Conservation (phyloP, 2,113 vertebrate species). For the Edolisoma coerulescens region DNA sequence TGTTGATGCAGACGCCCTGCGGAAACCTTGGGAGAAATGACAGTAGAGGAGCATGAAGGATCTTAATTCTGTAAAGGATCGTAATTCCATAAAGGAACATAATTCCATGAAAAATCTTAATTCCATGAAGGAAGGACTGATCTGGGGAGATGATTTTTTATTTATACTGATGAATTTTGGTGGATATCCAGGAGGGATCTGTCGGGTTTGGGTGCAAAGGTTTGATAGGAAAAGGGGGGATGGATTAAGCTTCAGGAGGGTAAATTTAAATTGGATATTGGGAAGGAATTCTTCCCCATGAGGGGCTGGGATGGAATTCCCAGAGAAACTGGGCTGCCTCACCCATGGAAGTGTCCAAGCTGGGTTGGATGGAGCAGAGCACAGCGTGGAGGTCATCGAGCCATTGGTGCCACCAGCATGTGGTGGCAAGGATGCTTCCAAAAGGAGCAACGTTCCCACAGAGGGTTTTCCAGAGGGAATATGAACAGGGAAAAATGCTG, state of each 20-base stretch:
- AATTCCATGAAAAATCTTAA: background rate
- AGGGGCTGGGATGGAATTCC: background rate
- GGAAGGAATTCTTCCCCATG: background rate
- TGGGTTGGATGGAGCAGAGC: background rate
- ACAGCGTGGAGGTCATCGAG: background rate
- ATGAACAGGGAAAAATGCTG: background rate
- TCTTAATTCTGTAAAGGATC: background rate
- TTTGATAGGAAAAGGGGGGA: background rate
- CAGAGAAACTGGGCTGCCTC: background rate
- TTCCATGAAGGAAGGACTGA: background rate
- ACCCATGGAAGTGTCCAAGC: background rate
- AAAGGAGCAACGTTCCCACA: background rate
- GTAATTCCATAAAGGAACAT: no score
- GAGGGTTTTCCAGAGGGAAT: background rate
- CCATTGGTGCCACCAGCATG: accelerated
- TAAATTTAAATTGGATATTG: background rate
- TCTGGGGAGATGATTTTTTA: background rate
- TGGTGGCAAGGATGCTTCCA: background rate
- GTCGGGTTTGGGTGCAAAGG: background rate
- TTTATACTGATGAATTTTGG: background rate
- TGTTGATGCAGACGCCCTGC: slow-evolving; percentile 27
- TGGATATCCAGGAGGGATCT: background rate
- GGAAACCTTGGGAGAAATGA: background rate
- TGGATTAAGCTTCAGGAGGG: background rate
- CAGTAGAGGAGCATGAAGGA: background rate